These are phyloP conservation scores for Meriones unguiculatus DNA, from an alignment of 2,113 vertebrate species.

Conservation along the genomic window DNA sequence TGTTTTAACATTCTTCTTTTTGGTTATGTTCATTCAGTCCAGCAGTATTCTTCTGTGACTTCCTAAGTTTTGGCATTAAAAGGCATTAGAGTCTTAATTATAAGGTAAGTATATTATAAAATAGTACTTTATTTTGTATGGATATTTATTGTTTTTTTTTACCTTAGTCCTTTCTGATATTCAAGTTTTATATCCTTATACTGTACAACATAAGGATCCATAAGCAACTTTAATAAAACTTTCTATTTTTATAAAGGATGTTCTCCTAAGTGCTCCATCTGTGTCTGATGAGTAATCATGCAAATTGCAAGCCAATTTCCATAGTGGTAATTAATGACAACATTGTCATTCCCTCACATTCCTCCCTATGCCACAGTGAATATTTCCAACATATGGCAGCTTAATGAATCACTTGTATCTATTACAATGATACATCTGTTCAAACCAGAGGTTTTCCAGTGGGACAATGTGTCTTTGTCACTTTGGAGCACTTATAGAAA, in stretches of 20 bases:
- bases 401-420: constrained; percentile 63
- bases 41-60: constrained; percentile 3
- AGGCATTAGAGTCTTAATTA: neutral
- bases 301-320: constrained; percentile 53
- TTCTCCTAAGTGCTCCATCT: constrained; percentile 44
- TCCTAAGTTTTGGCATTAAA: constrained; percentile 39
- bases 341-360: constrained; percentile 46
- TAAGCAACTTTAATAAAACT: constrained; percentile 37
- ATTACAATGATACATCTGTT: constrained; percentile 48
- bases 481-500: neutral
- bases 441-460: constrained; percentile 35
- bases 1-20: neutral
- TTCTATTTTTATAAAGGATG: constrained; percentile 64
- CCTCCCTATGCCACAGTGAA: constrained; percentile 45
- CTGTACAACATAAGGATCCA: constrained; percentile 24
- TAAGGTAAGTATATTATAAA: neutral
- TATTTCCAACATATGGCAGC: constrained; percentile 26
- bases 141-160: constrained; percentile 7
- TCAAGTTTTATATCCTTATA: constrained; percentile 4
- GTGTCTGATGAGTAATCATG: neutral
- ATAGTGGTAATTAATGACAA: constrained; percentile 61
- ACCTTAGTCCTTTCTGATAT: neutral
- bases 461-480: neutral
- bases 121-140: neutral
- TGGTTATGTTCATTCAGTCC: constrained; percentile 23